A percentile compares a stretch with the other conserved stretches of the same genome.
Conservation (phyloP, 2,797 vertebrate species). For the Siniperca scherzeri region DNA sequence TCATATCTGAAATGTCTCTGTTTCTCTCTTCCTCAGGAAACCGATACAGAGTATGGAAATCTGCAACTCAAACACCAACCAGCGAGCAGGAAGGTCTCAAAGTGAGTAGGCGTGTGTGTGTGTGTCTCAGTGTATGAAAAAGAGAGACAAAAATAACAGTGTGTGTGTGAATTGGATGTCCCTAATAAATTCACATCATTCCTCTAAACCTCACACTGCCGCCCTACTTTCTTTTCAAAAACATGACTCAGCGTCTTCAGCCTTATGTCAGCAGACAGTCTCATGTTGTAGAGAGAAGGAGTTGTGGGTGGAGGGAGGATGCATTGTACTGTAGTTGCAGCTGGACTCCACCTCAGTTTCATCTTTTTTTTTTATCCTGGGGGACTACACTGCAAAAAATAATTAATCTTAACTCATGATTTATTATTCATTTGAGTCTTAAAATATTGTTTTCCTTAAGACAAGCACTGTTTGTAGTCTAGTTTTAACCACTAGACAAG, state of each 20-base stretch:
- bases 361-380: too few relatives aligned
- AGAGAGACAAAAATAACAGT: not conserved
- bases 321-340: not conserved
- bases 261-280: slow-evolving; percentile 47
- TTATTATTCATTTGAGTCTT: not conserved
- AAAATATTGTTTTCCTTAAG: not conserved
- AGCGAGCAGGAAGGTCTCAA: slow-evolving; percentile 88
- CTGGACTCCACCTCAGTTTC: slow-evolving; percentile 6
- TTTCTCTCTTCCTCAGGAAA: slow-evolving; percentile 73
- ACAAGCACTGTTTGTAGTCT: not conserved
- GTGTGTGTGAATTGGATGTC: slow-evolving; percentile 4
- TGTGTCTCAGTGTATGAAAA: slow-evolving; percentile 4
- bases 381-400: not conserved
- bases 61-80: slow-evolving; percentile 87
- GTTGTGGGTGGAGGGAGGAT: not conserved
- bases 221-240: slow-evolving; percentile 49
- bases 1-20: slow-evolving; percentile 23
- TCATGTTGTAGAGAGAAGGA: slow-evolving; percentile 3
- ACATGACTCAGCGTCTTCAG: slow-evolving; percentile 36
- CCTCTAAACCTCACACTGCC: slow-evolving; percentile 55
- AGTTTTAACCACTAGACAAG: not conserved
- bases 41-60: slow-evolving; percentile 94
- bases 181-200: slow-evolving; percentile 23
- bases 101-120: slow-evolving; percentile 85
- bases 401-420: not conserved